Evolutionary conservation across 2,113 vertebrate species (phyloP).

Genomic region (Erpornis zantholeuca): DNA sequence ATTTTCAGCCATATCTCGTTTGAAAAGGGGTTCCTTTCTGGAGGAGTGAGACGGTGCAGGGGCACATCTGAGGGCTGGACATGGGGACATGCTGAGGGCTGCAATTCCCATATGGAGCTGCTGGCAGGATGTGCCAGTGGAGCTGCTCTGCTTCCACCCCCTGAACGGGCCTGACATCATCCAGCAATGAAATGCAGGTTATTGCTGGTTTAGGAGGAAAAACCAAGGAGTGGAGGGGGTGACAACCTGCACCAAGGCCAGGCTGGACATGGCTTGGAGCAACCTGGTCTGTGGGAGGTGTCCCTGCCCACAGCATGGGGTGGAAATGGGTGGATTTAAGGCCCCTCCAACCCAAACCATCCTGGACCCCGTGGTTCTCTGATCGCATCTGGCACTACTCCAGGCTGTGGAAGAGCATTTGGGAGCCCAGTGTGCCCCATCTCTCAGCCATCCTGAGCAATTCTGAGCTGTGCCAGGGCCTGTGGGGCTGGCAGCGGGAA

Average conservation of each 20-base stretch:
- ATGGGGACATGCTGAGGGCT: fast-evolving
- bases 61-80: neutral
- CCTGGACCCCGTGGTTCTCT: neutral
- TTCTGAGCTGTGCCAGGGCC: fast-evolving
- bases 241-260: neutral
- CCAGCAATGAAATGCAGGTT: neutral
- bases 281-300: too few species aligned
- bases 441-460: fast-evolving
- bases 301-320: neutral
- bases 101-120: neutral
- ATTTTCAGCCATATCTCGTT: neutral
- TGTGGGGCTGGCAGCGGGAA: neutral
- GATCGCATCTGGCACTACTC: neutral
- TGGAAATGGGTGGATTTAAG: neutral
- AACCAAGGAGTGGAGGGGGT: neutral
- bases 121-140: neutral
- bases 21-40: neutral
- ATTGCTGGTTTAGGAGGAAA: neutral
- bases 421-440: neutral
- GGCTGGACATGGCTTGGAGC: neutral
- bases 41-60: neutral
- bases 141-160: neutral
- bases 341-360: neutral
- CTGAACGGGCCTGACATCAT: neutral
- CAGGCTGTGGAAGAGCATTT: neutral